A percentile compares a stretch with the other conserved stretches of the same genome.
Conservation (phyloP, 2,888 invertebrate species). For the Archaeoteleia sp. region DNA sequence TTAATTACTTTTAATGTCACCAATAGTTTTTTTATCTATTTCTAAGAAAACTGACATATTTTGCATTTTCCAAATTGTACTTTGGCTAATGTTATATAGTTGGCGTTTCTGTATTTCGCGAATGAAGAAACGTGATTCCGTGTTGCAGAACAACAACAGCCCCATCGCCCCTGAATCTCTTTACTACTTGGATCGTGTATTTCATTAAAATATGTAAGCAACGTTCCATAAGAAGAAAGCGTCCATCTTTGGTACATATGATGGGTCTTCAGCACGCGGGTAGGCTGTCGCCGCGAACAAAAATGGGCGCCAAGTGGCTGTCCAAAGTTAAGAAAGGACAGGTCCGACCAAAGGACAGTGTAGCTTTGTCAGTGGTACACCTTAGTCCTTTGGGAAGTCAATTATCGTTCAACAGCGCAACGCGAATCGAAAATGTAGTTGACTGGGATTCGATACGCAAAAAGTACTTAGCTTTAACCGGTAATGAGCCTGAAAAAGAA, state of each 20-base stretch:
- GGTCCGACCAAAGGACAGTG: slow-evolving; percentile 78
- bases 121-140: slow-evolving; percentile 10
- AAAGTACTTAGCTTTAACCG: slow-evolving; percentile 87
- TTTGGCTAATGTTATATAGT: background rate
- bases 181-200: slow-evolving; percentile 80
- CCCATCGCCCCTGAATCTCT: slow-evolving; percentile 83
- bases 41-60: too few relatives aligned
- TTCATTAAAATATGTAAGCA: slow-evolving; percentile 76
- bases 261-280: slow-evolving; percentile 75
- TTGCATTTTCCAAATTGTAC: background rate
- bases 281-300: slow-evolving; percentile 75
- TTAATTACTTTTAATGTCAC: too few relatives aligned
- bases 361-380: slow-evolving; percentile 87
- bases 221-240: slow-evolving; percentile 74
- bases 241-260: slow-evolving; percentile 76
- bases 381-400: slow-evolving; percentile 90
- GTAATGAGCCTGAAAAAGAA: slow-evolving; percentile 78
- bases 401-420: slow-evolving; percentile 85
- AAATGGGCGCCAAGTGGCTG: slow-evolving; percentile 77
- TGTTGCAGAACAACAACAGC: slow-evolving; percentile 80
- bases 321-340: slow-evolving; percentile 76
- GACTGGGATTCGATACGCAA: slow-evolving; percentile 96
- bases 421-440: slow-evolving; percentile 91
- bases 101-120: background rate
- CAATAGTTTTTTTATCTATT: too few relatives aligned